Base-by-base conservation (phyloP, 2,113 vertebrate genomes). In the Antennarius striatus region DNA sequence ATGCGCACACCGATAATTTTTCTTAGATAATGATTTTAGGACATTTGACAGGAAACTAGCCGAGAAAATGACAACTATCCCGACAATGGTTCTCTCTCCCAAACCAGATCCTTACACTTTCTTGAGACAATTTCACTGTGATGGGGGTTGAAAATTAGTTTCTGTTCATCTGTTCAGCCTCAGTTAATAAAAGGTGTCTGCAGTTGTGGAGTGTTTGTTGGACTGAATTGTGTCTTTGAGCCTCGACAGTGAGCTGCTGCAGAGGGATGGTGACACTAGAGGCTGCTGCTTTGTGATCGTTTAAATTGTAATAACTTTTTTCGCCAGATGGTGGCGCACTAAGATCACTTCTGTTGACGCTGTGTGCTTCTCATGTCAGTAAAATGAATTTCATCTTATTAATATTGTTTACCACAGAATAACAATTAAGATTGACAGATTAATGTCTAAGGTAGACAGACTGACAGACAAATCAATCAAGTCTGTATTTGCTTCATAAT, bases 251-350 rank as follows among this genome's bases (percentile, higher is more conserved):
- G 48, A 51, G 16, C 32, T 4, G 7, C 3, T 4, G 8, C 12
- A 17, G 43, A 39, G 29, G 6, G 32, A 10, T 4, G 16, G 29
- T 22, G 13, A 3, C 11, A 39, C 28, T 43, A 11, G 1, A 10
- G 6, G 11, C 6, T 43, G 11, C 7, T 11, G 11, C 42, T 43
- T 2, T 22, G 22, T 22, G 22, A 22, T 40, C 10, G 39, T 1
- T 3, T 9, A 54, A 4, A n/a, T 28, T 89, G 90, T 81, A 74
- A 84, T 90, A 49, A n/a, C 15, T 50, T 0, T 7, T 80, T 70
- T 71, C 15, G 13, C 90, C 91, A 92, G 75, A 65, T 49, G 86
- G 73, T 84, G 89, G 88, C 66, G 90, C 82, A 84, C 58, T 86
- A 81, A 76, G 67, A 89, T 83, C 50, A 84, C n/a, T 14, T 76